Base-by-base conservation (phyloP, 1,140 invertebrate genomes). In the Drosophila tristis region DNA sequence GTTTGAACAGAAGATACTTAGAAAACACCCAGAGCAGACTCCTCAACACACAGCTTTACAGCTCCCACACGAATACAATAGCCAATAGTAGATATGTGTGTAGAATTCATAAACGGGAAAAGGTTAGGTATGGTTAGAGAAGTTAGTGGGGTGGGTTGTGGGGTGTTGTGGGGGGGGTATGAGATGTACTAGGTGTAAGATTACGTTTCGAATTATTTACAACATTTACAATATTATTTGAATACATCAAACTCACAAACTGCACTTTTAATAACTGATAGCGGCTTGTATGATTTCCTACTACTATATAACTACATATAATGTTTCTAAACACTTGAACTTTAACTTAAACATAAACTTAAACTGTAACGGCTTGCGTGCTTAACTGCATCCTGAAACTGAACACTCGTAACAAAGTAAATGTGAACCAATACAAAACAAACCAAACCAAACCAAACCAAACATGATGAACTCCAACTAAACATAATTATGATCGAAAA, bases 231-330 rank as follows among this genome's bases (percentile, higher is more conserved):
- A 13, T 49, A 7, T 55, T 74, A 74, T 59, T 54, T 67, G 29
- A 57, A 62, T 66, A 85, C 68, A 60, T 61, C 35, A 67, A 73
- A 71, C 53, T 86, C 82, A 86, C 84, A 70, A 49, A 75, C 71
- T 82, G 82, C 82, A 86, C 82, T 42, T 20, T 39, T 65, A n/a
- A 42, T 48, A 71, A 85, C 49, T 77, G 73, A 72, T 76, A 65
- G 15, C 42, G 31, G 39, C 43, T 64, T 48, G 53, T 73, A 56
- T 64, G 15, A 54, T 56, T 25, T 56, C 15, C 56, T 58, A 47
- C 26, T 15, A 49, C 45, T 20, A 49, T 64, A 29, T 55, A 26
- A 53, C 23, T 35, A 20, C 20, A 20, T 20, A 70, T 53, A 31
- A 51, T 51, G 49, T 26, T 8, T 56, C 43, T 51, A 42, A 65